Percentiles rank a stretch among this genome's conserved stretches.
phyloP scores from a whole-genome alignment of 2,888 invertebrate species.

The Torymus tubicola region DNA sequence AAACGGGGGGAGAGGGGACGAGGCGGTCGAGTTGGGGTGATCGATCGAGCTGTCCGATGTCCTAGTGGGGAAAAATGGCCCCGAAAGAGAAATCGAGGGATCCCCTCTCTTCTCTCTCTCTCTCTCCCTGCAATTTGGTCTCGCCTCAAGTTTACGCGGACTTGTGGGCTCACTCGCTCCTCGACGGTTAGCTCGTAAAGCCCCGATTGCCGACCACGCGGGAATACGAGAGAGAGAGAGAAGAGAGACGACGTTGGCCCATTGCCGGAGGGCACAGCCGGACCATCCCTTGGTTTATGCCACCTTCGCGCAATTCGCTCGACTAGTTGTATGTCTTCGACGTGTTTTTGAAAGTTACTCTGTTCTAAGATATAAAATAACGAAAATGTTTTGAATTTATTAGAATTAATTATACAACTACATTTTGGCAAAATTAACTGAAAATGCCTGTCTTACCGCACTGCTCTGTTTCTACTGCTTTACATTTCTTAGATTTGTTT shows the following conservation, averaged over 20 bases:
- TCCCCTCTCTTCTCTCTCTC: not conserved
- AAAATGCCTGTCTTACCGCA: too few species aligned
- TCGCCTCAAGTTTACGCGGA: conserved; percentile 45
- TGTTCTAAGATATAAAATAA: too few species aligned
- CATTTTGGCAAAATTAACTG: too few species aligned
- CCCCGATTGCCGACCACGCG: conserved; percentile 41
- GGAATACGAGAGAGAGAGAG: conserved; percentile 38
- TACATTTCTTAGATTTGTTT: too few species aligned
- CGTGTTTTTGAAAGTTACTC: too few species aligned
- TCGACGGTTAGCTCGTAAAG: conserved; percentile 59
- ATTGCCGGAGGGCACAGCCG: not conserved
- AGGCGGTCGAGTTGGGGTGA: not conserved
- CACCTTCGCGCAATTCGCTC: too few species aligned
- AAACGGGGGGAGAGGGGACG: conserved; percentile 1
- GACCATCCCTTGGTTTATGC: too few species aligned
- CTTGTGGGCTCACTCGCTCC: conserved; percentile 36
- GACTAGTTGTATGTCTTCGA: too few species aligned
- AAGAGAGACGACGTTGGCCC: not conserved
- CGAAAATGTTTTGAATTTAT: too few species aligned
- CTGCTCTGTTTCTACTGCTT: too few species aligned
- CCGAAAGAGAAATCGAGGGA: conserved; percentile 33
- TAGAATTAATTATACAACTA: too few species aligned
- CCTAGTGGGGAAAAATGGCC: not conserved
- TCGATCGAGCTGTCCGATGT: conserved; percentile 47
- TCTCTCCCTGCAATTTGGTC: conserved; percentile 43